Evolutionary conservation across 92 coral and sea anemone genomes (phyloP).

Genomic region (Actinostola sp.): DNA sequence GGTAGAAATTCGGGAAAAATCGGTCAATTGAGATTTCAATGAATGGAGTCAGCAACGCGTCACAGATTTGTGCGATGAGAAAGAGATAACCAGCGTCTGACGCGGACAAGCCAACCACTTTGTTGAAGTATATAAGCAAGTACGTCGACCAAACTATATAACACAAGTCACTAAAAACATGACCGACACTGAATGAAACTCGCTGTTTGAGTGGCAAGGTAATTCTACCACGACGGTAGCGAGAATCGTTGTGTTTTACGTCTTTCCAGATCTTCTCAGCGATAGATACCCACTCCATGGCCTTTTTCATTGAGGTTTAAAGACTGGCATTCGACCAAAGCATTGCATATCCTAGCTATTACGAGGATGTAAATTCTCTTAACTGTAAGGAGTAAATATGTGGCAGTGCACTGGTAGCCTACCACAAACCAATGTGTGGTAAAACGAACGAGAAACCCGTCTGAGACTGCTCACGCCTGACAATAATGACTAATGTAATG

Average conservation of each 20-base stretch:
- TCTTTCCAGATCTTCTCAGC: conserved; percentile 52
- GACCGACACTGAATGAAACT: conserved; percentile 69
- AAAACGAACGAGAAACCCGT: too few species aligned
- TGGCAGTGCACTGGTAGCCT: background rate
- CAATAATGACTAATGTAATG: too few species aligned
- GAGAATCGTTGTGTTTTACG: conserved; percentile 17
- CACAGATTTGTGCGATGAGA: conserved; percentile 68
- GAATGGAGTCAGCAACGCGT: conserved; percentile 79
- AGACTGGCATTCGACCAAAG: background rate
- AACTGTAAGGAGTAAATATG: too few species aligned
- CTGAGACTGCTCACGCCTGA: too few species aligned
- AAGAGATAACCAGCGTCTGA: conserved; percentile 66
- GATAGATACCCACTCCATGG: conserved; percentile 49
- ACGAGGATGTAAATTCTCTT: too few species aligned
- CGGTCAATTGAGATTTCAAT: conserved; percentile 73
- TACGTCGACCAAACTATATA: conserved; percentile 77
- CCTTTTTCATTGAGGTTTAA: background rate
- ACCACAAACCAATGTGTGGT: background rate
- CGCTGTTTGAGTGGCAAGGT: conserved; percentile 51
- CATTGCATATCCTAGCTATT: background rate
- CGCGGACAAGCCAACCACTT: conserved; percentile 75
- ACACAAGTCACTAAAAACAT: conserved; percentile 78
- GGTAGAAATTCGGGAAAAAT: conserved; percentile 27
- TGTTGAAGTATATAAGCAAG: conserved; percentile 74
- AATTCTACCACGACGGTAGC: conserved; percentile 5